Conservation (phyloP, 2,113 vertebrate species). For the Coryphaenoides rupestris region DNA sequence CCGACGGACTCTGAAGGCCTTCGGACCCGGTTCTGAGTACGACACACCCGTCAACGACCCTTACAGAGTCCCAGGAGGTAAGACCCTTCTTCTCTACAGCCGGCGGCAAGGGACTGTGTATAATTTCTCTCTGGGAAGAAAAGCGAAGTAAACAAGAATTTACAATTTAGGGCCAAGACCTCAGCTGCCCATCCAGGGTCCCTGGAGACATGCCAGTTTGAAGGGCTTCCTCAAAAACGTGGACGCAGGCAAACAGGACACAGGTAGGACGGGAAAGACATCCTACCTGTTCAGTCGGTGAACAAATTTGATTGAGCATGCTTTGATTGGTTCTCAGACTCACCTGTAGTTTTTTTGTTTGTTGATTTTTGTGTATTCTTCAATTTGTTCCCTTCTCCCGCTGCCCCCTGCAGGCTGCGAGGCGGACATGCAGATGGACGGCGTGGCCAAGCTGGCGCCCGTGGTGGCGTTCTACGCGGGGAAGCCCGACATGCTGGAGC, state of each 20-base stretch:
- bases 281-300: too few species aligned
- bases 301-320: too few species aligned
- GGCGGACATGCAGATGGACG: constrained; percentile 68
- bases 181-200: constrained; percentile 70
- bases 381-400: background rate
- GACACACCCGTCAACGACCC: constrained; percentile 71
- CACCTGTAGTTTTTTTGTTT: too few species aligned
- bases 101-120: background rate
- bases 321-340: background rate
- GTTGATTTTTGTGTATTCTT: too few species aligned
- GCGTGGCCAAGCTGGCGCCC: constrained; percentile 68
- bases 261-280: constrained; percentile 41
- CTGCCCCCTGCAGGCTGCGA: constrained; percentile 52
- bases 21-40: constrained; percentile 73
- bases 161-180: constrained; percentile 60
- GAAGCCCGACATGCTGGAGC: constrained; percentile 68
- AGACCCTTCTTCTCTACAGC: background rate
- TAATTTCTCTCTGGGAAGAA: background rate
- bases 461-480: constrained; percentile 72
- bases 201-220: constrained; percentile 71
- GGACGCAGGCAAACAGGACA: constrained; percentile 66
- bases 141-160: background rate
- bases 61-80: constrained; percentile 67
- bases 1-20: constrained; percentile 62
- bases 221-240: constrained; percentile 71